Percentiles rank a stretch among this genome's conserved stretches.
phyloP scores from a whole-genome alignment of 2,888 invertebrate genomes.

The Odontocerum albicorne region DNA sequence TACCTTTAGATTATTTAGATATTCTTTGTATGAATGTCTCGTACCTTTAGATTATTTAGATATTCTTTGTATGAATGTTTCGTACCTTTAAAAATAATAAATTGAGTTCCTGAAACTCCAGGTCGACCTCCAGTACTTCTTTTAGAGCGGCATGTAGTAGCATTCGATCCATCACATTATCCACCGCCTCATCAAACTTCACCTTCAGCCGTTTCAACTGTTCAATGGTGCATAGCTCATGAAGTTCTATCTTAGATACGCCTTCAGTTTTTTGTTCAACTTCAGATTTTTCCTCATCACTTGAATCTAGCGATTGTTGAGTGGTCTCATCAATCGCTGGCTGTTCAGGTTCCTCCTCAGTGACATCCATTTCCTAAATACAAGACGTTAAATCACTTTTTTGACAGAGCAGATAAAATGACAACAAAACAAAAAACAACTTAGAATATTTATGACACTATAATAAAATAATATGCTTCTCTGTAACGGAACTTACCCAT shows the following conservation, averaged over 20 bases:
- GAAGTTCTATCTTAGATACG: constrained; percentile 45
- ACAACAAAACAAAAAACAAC: no score
- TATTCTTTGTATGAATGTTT: no score
- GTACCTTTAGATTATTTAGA: no score
- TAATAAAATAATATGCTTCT: no score
- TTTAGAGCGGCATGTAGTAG: constrained; percentile 50
- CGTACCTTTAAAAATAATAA: constrained; percentile 63
- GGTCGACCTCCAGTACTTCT: constrained; percentile 52
- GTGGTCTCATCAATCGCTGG: background rate
- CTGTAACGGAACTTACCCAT: no score
- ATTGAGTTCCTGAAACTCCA: constrained; percentile 61
- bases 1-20: no score
- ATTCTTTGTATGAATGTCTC: no score
- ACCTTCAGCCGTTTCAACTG: constrained; percentile 54
- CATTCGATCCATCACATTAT: constrained; percentile 47
- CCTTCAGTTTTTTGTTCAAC: background rate
- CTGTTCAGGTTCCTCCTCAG: constrained; percentile 1
- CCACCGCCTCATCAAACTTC: constrained; percentile 50
- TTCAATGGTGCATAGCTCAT: constrained; percentile 49
- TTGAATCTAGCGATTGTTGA: background rate
- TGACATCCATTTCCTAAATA: background rate
- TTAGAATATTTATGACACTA: no score
- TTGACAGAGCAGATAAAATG: no score
- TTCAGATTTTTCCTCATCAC: constrained; percentile 5
- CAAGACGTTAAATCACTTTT: no score